These are phyloP conservation scores for Trididemnum clinides DNA, from an alignment of 23 tunicate genomes.

Conservation along the genomic window DNA sequence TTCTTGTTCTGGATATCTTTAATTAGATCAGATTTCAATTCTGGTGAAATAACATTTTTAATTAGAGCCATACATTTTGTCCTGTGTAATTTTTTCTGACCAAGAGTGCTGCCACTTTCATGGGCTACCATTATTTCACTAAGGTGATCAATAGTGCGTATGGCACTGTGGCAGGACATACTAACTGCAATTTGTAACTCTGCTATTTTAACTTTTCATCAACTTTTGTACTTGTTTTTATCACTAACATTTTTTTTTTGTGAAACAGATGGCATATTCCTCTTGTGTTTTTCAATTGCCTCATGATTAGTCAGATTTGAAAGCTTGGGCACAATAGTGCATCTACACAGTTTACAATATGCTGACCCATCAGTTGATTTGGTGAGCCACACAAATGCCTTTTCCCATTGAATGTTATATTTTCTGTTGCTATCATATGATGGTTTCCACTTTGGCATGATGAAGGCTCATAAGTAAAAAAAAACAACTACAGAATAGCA, in stretches of 20 bases:
- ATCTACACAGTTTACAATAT: not conserved
- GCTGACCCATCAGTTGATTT: slow-evolving; percentile 28
- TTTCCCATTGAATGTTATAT: slow-evolving; percentile 21
- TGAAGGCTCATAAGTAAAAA: too few species aligned
- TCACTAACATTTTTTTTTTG: too few species aligned
- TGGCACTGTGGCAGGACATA: slow-evolving; percentile 27
- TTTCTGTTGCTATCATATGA: slow-evolving; percentile 11
- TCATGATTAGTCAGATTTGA: not conserved
- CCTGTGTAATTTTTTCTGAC: too few species aligned
- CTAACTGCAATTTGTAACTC: too few species aligned
- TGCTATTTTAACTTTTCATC: too few species aligned
- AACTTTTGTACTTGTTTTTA: too few species aligned
- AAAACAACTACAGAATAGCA: too few species aligned
- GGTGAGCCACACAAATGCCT: not conserved
- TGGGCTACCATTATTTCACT: slow-evolving; percentile 24
- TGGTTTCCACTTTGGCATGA: slow-evolving; percentile 30
- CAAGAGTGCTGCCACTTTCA: too few species aligned
- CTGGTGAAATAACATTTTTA: too few species aligned
- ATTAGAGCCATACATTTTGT: too few species aligned
- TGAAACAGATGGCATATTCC: too few species aligned
- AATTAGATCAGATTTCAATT: slow-evolving; percentile 13
- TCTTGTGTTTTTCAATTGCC: too few species aligned
- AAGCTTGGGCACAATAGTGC: slow-evolving; percentile 1
- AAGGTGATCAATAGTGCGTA: slow-evolving; percentile 15
- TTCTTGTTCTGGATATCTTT: not conserved